These are phyloP conservation scores for Leuciscus idus DNA, from an alignment of 2,113 vertebrate species.

Conservation along the genomic window DNA sequence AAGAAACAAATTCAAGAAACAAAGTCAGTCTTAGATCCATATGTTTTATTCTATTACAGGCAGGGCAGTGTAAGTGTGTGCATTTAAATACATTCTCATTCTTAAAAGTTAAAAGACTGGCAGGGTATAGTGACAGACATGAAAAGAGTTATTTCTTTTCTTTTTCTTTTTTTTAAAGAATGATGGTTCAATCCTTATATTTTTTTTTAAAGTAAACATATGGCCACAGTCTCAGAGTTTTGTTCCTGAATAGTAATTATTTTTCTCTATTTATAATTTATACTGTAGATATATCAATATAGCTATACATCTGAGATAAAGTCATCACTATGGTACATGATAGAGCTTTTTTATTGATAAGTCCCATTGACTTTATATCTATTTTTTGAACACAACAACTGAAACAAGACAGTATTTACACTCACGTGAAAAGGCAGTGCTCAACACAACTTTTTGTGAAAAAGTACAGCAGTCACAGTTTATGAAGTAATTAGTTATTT, in stretches of 20 bases:
- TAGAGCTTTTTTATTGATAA: constrained; percentile 68
- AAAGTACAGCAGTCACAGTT: constrained; percentile 64
- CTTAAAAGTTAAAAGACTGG: constrained; percentile 65
- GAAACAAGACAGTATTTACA: constrained; percentile 69
- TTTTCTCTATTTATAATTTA: constrained; percentile 64
- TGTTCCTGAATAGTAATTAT: constrained; percentile 42
- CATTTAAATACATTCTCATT: constrained; percentile 78
- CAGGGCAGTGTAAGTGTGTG: constrained; percentile 47
- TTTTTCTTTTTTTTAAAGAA: constrained; percentile 65
- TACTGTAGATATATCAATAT: constrained; percentile 66
- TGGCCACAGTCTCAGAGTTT: constrained; percentile 38
- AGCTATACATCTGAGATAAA: constrained; percentile 73
- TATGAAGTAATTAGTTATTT: background rate
- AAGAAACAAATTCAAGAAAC: background rate
- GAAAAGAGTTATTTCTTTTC: constrained; percentile 70
- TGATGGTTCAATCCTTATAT: constrained; percentile 67
- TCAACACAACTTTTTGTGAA: constrained; percentile 71
- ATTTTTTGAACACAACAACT: constrained; percentile 55
- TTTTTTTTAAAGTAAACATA: constrained; percentile 41
- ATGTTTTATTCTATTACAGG: constrained; percentile 56
- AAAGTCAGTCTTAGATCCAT: constrained; percentile 42
- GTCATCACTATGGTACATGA: constrained; percentile 69
- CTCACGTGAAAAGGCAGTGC: constrained; percentile 77
- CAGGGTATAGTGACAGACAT: constrained; percentile 76
- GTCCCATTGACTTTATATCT: constrained; percentile 68